Base-by-base conservation (phyloP, 2,888 invertebrate genomes). In the Callimorpha dominula region DNA sequence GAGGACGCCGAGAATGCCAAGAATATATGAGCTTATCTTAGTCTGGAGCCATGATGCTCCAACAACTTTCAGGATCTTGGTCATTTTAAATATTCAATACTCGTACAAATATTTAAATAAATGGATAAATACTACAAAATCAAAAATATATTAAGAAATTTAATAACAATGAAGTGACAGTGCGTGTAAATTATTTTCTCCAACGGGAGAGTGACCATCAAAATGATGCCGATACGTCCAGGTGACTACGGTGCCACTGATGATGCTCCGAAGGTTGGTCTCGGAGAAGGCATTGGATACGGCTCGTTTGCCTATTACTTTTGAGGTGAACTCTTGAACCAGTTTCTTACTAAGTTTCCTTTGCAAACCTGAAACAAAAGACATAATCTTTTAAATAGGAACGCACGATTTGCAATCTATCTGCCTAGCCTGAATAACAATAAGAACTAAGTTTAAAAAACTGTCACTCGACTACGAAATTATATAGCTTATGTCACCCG, bases 11-110 rank as follows among this genome's bases (percentile, higher is more conserved):
- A 97, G 97, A 85, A 97, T 96, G 72, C 97, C 96, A 79, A 97
- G 95, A 84, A 97, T 96, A 88, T 97, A 97, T 62, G 97, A 97
- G 89, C 97, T 97, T 87, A 97, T 96, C 89, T 97, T 97, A 78
- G 97, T 97, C 91, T 97, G 97, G 85, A 97, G 96, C 97, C 97
- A 97, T 72, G 97, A 97, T 89, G 97, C 97, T 85, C 97, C 97
- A 76, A 97, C 97, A 78, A 97, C 97, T 96, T 97, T 97, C 91
- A 97, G 93, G 96, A 97, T 97, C 90, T 96, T 96, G 86, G 88
- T 93, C 95, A 95, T 95, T 88, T 87, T 91, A 69, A 75, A 76
- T 77, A 12, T 76, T 79, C 74, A 75, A 77, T 72, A 80, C 67
- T 79, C 74, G 75, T 76, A 72, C 70, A 74, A 72, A 71, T 14